phyloP scores from a whole-genome alignment of 2,797 vertebrate species.

The Orestias chungarensis region DNA sequence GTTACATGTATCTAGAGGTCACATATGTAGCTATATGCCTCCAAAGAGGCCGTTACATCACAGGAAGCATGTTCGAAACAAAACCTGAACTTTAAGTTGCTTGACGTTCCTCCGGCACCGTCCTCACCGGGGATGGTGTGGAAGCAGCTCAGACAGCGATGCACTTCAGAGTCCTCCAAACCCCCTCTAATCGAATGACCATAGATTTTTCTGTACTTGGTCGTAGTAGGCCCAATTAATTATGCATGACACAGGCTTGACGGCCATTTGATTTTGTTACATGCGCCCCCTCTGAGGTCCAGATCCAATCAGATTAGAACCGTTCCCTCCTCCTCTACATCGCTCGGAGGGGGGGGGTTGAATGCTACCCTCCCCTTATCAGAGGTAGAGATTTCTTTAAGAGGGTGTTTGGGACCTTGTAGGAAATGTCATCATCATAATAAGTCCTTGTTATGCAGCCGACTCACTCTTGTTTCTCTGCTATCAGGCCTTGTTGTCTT shows the following conservation, averaged over 20 bases:
- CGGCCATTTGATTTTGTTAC: slow-evolving; percentile 94
- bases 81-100: slow-evolving; percentile 6
- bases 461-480: slow-evolving; percentile 53
- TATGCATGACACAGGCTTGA: slow-evolving; percentile 96
- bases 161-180: slow-evolving; percentile 87
- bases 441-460: slow-evolving; percentile 73
- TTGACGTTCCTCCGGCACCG: slow-evolving; percentile 36
- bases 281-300: slow-evolving; percentile 81
- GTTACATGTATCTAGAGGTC: neutral
- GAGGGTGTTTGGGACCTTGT: slow-evolving; percentile 75
- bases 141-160: slow-evolving; percentile 78
- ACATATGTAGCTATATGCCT: neutral
- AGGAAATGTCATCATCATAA: slow-evolving; percentile 80
- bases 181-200: slow-evolving; percentile 93
- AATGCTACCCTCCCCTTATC: slow-evolving; percentile 86
- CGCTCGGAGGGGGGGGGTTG: slow-evolving; percentile 51
- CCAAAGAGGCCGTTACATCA: neutral
- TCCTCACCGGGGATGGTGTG: slow-evolving; percentile 60
- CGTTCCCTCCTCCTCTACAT: slow-evolving; percentile 4
- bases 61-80: neutral
- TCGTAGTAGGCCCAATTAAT: slow-evolving; percentile 91
- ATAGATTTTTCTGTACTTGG: slow-evolving; percentile 94
- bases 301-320: slow-evolving; percentile 90
- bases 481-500: slow-evolving; percentile 71
- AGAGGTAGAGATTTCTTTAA: slow-evolving; percentile 71